Conservation (phyloP, 2,888 invertebrate species). For the Drosophila nr. medialis region DNA sequence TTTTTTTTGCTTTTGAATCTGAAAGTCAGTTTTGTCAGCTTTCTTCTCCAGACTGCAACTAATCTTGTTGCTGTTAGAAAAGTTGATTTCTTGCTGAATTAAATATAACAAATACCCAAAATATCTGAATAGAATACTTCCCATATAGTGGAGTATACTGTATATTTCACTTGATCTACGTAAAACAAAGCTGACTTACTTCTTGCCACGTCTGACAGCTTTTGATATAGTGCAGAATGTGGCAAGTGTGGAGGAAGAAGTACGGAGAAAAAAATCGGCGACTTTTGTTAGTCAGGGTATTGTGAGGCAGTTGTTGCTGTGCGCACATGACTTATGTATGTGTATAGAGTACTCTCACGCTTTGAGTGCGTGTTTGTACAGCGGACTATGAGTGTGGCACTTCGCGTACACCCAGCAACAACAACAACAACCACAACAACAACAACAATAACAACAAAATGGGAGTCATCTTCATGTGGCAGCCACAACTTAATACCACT, state of each 20-base stretch:
- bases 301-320: slow-evolving; percentile 11
- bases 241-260: not conserved
- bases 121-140: not conserved
- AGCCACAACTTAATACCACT: slow-evolving; percentile 68
- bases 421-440: not conserved
- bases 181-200: slow-evolving; percentile 21
- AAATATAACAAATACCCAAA: not conserved
- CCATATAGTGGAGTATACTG: not conserved
- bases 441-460: slow-evolving; percentile 10
- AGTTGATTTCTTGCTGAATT: not conserved
- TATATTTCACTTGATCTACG: slow-evolving; percentile 6
- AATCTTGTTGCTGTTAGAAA: not conserved
- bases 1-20: not conserved
- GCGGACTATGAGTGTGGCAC: slow-evolving; percentile 33
- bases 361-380: slow-evolving; percentile 31
- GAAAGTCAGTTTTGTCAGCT: not conserved
- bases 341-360: slow-evolving; percentile 3
- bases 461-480: slow-evolving; percentile 40
- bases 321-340: slow-evolving; percentile 34
- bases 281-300: slow-evolving; percentile 6
- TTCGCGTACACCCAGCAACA: slow-evolving; percentile 26
- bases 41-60: not conserved
- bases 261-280: slow-evolving; percentile 1
- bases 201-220: slow-evolving; percentile 30
- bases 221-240: slow-evolving; percentile 37